Percentiles rank a stretch among this genome's conserved stretches.
Conservation (phyloP, 2,113 vertebrate genomes). For the Psittacula cyanocephala region DNA sequence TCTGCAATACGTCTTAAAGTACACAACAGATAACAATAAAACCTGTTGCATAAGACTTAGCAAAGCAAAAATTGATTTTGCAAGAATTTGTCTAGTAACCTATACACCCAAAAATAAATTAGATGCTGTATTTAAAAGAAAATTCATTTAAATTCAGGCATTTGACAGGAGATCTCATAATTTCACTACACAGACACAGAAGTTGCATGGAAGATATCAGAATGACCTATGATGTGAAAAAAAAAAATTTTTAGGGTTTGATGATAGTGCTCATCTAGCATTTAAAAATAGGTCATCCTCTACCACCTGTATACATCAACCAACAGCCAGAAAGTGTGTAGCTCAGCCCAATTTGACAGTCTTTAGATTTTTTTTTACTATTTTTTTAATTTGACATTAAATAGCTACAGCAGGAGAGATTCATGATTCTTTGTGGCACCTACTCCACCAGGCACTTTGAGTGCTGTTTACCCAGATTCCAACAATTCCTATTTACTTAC, state of each 20-base stretch:
- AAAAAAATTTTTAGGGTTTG: background rate
- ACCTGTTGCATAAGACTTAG: background rate
- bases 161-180: background rate
- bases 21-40: background rate
- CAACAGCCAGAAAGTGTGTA: background rate
- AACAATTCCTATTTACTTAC: background rate
- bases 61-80: background rate
- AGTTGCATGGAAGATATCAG: background rate
- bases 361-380: background rate
- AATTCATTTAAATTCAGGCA: background rate
- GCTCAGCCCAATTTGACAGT: background rate
- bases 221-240: background rate
- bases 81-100: background rate
- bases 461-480: background rate
- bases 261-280: background rate
- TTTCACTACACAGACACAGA: background rate
- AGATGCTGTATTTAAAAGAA: background rate
- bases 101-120: background rate
- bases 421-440: background rate
- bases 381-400: background rate
- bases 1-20: background rate
- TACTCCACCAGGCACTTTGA: background rate
- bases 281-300: background rate
- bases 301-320: background rate
- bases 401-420: background rate